Evolutionary conservation across 92 coral and sea anemone genomes (phyloP), one percentile per base, ranked within the genome.

Genomic region (Bergia sp.): DNA sequence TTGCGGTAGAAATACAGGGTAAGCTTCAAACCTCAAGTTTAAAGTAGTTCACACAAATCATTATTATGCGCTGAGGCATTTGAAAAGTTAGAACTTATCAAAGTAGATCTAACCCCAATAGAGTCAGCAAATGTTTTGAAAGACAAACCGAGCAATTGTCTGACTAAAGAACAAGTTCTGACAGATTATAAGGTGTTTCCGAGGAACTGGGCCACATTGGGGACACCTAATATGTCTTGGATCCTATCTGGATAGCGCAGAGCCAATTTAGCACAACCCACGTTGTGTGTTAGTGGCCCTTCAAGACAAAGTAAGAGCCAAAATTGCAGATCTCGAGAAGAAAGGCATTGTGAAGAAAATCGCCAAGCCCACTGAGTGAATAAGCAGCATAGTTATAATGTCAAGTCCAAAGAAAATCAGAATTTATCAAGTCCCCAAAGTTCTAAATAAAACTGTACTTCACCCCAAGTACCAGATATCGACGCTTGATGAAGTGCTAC

Each of bases 41-140:
- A 82, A 91, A 88, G 87, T 88, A 47, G 91, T 89, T 39, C 74
- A 18, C 73, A 91, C 72, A 89, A 85, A 85, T 82, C 89, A 67
- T 53, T 89, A 15, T 41, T 88, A 73, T 88, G 89, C 53, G 87
- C 91, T 23, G 45, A 86, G 21, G 50, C 81, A 16, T 79, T 90
- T 38, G 64, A 85, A 50, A 1, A 49, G 77, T 29, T 89, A 74
- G 89, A 89, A 11, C 82, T 85, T 41, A 37, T 89, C 71, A 55
- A 83, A 23, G 37, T 85, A 47, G 71, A 55, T 40, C 16, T 45
- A 65, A 10, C 36, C 37, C 55, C 77, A 76, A 44, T 15, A 74
- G 79, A 73, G 78, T 73, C 78, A 37, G 42, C 23, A 29, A 73
- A 73, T 73, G 78, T 43, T 29, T 2, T 73, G 78, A 73, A 5